Evolutionary conservation across 2,888 invertebrate species (phyloP), one percentile per base, ranked within the genome.

Genomic region (Phaonia tiefii): DNA sequence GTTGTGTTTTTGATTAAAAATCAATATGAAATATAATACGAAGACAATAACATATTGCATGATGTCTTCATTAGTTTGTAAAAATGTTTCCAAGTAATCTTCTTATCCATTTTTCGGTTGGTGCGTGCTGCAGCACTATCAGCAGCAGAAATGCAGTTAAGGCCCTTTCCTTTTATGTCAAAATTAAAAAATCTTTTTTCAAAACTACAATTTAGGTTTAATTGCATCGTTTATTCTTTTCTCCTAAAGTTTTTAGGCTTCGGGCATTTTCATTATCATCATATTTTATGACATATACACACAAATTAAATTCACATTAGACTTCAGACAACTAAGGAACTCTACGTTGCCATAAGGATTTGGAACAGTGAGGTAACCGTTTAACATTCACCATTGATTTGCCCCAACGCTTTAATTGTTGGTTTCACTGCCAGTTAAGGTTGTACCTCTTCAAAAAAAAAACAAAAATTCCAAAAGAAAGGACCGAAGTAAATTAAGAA

Each of bases 1-100:
- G 15, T 51, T 51, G 11, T 51, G 15, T 49, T 25, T 31, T 26
- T 74, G 66, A 77, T 71, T 67, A 63, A 81, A 81, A 81, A 75
- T 81, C 78, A 75, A 81, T 78, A 75, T 31, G 44, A 75, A 72
- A 72, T 31, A 31, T 31, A 77, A 66, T 66, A 44, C 65, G 7
- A 51, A 22, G 60, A 39, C 2, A 15, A 31, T 54, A 75, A 51
- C 60, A 75, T 49, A 75, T 65, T 72, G 72, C 63, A 75, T 78
- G 78, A 81, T 81, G 78, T 69, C 78, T 81, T 78, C 72, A 81
- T 81, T 78, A 72, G 71, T 72, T 63, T 75, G n/a, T 31, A 54
- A 74, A 80, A 76, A 73, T 69, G 63, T 66, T 26, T 42, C 15
- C 1, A 63, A 37, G 51, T 2, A 75, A 51, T n/a, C n/a, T n/a